Percentiles rank a stretch among this genome's conserved stretches.
Conservation (phyloP, 2,113 vertebrate genomes). For the Pangasianodon gigas region DNA sequence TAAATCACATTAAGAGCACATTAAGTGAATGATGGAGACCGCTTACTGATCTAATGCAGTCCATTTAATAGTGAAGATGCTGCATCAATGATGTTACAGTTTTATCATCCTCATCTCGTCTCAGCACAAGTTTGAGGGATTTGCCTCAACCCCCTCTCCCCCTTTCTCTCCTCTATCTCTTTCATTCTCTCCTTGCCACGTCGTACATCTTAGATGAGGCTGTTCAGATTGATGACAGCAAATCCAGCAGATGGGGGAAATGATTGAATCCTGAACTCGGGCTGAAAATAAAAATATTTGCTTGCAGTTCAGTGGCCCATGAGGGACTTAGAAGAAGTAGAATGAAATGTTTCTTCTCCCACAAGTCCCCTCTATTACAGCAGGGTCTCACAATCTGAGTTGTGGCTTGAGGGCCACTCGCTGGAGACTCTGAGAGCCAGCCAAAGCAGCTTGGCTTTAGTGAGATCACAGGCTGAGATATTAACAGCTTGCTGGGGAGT, state of each 20-base stretch:
- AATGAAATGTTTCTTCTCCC: conserved; percentile 34
- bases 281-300: conserved; percentile 64
- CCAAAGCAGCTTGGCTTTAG: conserved; percentile 29
- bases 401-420: background rate
- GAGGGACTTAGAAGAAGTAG: conserved; percentile 41
- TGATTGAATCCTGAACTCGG: conserved; percentile 61
- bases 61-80: background rate
- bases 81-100: conserved; percentile 9
- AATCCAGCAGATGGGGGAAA: conserved; percentile 60
- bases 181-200: conserved; percentile 21
- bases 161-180: background rate
- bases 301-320: conserved; percentile 54
- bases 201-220: conserved; percentile 35
- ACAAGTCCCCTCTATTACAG: conserved; percentile 19
- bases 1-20: conserved; percentile 2
- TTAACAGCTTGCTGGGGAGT: conserved; percentile 23
- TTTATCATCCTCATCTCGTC: background rate
- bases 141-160: background rate
- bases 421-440: conserved; percentile 12
- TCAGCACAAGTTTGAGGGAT: conserved; percentile 7
- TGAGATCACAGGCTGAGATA: conserved; percentile 22
- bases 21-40: conserved; percentile 2
- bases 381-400: conserved; percentile 28
- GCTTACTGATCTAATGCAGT: background rate
- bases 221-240: conserved; percentile 62